Evolutionary conservation across 2,113 vertebrate genomes (phyloP).

Genomic region (Odontesthes bonariensis): DNA sequence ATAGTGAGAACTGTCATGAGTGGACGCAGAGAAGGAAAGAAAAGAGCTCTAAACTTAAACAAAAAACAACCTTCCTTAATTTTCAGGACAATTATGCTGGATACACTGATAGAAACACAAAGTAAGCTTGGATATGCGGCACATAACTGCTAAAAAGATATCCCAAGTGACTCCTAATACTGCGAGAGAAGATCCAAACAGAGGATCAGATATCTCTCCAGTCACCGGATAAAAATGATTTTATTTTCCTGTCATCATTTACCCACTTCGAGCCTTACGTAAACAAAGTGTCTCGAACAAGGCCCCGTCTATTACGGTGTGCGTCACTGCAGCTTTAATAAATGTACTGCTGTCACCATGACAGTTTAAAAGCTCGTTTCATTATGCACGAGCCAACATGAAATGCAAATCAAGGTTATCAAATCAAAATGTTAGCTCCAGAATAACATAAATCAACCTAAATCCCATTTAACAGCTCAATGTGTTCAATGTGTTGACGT

Average conservation of each 20-base stretch:
- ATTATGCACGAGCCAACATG: neutral
- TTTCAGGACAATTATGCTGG: neutral
- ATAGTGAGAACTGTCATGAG: neutral
- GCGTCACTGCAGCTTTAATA: slow-evolving; percentile 14
- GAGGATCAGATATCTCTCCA: neutral
- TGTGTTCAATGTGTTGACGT: neutral
- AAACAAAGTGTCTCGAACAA: slow-evolving; percentile 32
- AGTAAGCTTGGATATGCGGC: neutral
- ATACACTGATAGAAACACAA: neutral
- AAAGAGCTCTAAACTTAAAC: neutral
- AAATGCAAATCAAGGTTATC: slow-evolving; percentile 6
- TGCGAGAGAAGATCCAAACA: slow-evolving; percentile 9
- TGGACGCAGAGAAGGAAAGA: neutral
- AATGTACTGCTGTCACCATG: slow-evolving; percentile 3
- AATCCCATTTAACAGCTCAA: slow-evolving; percentile 1
- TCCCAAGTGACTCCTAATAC: slow-evolving; percentile 2
- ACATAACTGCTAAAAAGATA: slow-evolving; percentile 28
- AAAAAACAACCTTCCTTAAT: neutral
- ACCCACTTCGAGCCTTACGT: neutral
- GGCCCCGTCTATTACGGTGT: slow-evolving; percentile 26
- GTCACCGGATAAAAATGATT: neutral
- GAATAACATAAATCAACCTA: neutral
- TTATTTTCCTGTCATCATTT: neutral
- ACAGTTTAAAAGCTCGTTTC: slow-evolving; percentile 3
- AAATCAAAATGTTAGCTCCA: neutral